Base-by-base conservation (phyloP, 2,797 vertebrate species). In the Dermochelys coriacea region DNA sequence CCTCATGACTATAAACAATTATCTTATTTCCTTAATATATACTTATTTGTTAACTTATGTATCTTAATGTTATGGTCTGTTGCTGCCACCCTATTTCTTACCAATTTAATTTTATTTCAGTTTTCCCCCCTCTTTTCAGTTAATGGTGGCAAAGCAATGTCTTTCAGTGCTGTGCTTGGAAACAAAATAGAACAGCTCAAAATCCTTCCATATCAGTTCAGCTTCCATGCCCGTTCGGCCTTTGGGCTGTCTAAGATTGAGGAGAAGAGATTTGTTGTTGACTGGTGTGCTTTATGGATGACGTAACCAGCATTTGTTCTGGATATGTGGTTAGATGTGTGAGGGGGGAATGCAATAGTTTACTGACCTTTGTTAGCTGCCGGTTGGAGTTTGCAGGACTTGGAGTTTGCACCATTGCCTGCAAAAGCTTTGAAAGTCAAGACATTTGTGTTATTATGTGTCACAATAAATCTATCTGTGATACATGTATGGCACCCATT, bases 181-280 rank as follows among this genome's bases (percentile, higher is more conserved):
- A 59, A 27, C 29, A 31, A 59, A 59, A 31, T 59, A 59, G 57
- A 59, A 31, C 57, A 59, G 27, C 12, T 29, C 29, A 59, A 59
- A 59, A 59, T 59, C 57, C 57, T 59, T 59, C 29, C 11, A 12
- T 59, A 59, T 59, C 93, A 94, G 29, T 90, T 93, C 45, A 91
- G 93, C 97, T 96, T 96, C 96, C 94, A 97, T 95, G 96, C 94
- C 95, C 94, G 91, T 97, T 19, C 59, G 90, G 54, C 90, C 96
- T 93, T 88, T 3, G 27, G 3, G 89, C 90, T 94, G 94, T 92
- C 93, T 96, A 95, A 94, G 96, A 97, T 91, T 64, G 29, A 87
- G 95, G 94, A 96, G 94, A 87, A 92, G 88, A 94, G 80, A 93
- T 93, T 86, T 93, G n/a, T 92, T 95, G 85, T 94, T 75, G 25